Conservation (phyloP, 1,140 invertebrate species). For the Panulirus ornatus region DNA sequence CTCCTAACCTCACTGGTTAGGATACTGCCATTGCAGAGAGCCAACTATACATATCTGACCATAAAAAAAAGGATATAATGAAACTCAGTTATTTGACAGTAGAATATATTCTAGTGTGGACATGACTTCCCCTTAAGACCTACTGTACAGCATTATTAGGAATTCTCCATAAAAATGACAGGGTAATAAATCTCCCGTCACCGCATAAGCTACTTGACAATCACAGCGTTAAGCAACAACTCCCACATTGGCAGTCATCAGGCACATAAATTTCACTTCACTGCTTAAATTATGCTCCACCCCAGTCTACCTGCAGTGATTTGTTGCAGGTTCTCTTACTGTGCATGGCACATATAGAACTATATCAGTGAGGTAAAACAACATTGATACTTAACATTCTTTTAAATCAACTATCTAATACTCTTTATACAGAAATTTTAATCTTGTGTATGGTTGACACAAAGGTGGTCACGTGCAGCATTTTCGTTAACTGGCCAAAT, state of each 20-base stretch:
- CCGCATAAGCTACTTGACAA: slow-evolving; percentile 43
- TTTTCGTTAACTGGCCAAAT: not conserved
- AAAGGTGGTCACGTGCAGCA: not conserved
- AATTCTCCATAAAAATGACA: slow-evolving; percentile 45
- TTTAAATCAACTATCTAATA: not conserved
- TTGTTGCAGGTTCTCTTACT: not conserved
- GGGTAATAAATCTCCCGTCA: slow-evolving; percentile 49
- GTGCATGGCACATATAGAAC: not conserved
- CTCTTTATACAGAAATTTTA: not conserved
- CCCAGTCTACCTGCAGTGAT: not conserved
- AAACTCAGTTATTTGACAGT: slow-evolving; percentile 30
- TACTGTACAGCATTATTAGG: slow-evolving; percentile 38
- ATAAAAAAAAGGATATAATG: no score
- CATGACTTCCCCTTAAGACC: slow-evolving; percentile 29
- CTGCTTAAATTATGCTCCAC: slow-evolving; percentile 7
- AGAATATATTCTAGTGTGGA: slow-evolving; percentile 43
- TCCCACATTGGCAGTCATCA: slow-evolving; percentile 37
- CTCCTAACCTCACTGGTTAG: no score
- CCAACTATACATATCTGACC: no score
- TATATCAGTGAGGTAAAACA: slow-evolving; percentile 1
- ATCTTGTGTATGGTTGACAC: not conserved
- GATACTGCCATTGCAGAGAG: no score
- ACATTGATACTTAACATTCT: slow-evolving; percentile 1
- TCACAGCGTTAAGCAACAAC: slow-evolving; percentile 38
- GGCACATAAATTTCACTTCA: slow-evolving; percentile 24